Evolutionary conservation across 2,888 invertebrate species (phyloP).

Genomic region (Epinotia demarniana): DNA sequence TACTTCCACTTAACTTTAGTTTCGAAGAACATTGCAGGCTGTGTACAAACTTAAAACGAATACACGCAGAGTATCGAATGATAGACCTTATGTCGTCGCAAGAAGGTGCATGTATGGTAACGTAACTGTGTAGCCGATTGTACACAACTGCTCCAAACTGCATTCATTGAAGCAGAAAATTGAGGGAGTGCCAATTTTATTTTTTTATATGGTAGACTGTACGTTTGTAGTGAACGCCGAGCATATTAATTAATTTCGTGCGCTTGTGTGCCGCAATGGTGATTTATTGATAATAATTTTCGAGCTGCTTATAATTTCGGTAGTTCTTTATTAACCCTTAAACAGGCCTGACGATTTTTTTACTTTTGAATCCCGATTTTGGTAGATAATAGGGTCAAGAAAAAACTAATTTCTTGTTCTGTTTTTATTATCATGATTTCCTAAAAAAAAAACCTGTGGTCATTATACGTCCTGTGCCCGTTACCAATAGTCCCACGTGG

Average conservation of each 20-base stretch:
- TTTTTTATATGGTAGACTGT: slow-evolving; percentile 25
- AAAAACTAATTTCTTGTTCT: too few relatives aligned
- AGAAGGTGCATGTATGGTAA: background rate
- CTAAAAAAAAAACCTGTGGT: too few relatives aligned
- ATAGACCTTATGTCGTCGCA: background rate
- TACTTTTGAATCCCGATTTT: too few relatives aligned
- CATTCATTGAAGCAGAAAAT: slow-evolving; percentile 42
- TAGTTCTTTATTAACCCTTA: too few relatives aligned
- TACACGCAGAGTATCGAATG: background rate
- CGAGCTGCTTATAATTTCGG: too few relatives aligned
- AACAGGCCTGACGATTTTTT: too few relatives aligned
- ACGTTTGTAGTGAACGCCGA: slow-evolving; percentile 14
- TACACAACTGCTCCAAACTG: slow-evolving; percentile 39
- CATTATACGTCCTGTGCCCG: too few relatives aligned
- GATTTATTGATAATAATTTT: background rate
- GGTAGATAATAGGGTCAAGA: too few relatives aligned
- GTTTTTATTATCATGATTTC: too few relatives aligned
- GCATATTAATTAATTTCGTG: slow-evolving; percentile 29
- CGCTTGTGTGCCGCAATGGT: background rate
- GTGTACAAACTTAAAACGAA: slow-evolving; percentile 3
- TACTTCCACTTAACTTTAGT: slow-evolving; percentile 37
- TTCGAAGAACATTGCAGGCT: slow-evolving; percentile 36
- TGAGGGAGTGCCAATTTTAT: slow-evolving; percentile 45
- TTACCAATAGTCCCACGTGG: too few relatives aligned
- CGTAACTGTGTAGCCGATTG: background rate